These are phyloP conservation scores for Caerostris darwini DNA, from an alignment of 1,140 invertebrate genomes.

Conservation along the genomic window DNA sequence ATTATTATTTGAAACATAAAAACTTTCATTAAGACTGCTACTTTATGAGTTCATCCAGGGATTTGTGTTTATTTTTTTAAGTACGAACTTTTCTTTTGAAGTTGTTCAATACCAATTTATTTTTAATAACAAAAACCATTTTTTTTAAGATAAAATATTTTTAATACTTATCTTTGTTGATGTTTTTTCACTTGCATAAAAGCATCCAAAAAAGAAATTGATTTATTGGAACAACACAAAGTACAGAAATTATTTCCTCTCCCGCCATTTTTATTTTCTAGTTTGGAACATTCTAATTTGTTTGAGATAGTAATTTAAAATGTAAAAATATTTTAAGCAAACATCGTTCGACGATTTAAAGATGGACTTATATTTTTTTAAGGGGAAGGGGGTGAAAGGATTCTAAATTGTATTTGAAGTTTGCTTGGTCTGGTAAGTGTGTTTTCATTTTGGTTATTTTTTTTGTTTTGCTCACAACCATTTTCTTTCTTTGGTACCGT, in stretches of 20 bases:
- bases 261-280: background rate
- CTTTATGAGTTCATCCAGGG: no score
- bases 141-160: background rate
- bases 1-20: no score
- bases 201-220: background rate
- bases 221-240: background rate
- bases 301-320: conserved; percentile 23
- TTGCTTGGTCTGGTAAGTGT: background rate
- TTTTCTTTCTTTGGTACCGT: background rate
- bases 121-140: no score
- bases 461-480: background rate
- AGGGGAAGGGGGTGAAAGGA: background rate
- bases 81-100: no score
- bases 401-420: conserved; percentile 17
- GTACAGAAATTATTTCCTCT: background rate
- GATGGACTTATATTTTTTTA: background rate
- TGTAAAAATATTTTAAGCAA: conserved; percentile 34
- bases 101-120: no score
- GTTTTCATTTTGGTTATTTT: background rate
- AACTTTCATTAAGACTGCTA: no score
- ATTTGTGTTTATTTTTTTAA: no score
- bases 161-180: background rate
- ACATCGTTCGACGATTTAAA: background rate
- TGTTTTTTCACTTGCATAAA: background rate
- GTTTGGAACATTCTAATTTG: background rate